phyloP scores from a whole-genome alignment of 2,797 vertebrate species.

The Peromyscus attwateri region DNA sequence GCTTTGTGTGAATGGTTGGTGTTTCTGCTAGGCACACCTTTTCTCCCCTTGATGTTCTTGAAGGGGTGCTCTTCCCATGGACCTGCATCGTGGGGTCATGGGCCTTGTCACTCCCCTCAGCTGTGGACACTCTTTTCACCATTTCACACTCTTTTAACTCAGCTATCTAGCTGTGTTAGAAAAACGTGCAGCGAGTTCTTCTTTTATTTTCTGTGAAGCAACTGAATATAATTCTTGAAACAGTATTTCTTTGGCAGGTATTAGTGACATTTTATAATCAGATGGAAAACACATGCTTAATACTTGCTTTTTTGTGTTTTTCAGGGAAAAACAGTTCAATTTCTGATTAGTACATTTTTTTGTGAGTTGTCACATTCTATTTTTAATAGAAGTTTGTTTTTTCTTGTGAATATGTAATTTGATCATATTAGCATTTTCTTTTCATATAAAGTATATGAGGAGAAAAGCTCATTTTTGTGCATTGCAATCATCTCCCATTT shows the following conservation, averaged over 20 bases:
- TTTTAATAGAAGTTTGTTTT: conserved; percentile 61
- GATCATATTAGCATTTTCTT: conserved; percentile 48
- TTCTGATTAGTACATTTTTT: conserved; percentile 50
- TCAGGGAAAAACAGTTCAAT: neutral
- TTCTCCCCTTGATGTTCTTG: conserved; percentile 1
- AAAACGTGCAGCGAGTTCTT: neutral
- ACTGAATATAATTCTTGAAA: conserved; percentile 48
- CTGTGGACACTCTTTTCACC: conserved; percentile 7
- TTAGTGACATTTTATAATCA: conserved; percentile 71
- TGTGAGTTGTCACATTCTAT: conserved; percentile 40
- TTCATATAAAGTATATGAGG: neutral
- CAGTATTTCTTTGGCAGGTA: conserved; percentile 63
- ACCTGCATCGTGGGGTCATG: conserved; percentile 15
- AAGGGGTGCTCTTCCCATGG: neutral
- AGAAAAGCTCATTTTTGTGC: conserved; percentile 28
- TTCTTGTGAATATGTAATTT: conserved; percentile 10
- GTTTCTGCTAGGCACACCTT: conserved; percentile 33
- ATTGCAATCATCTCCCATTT: conserved; percentile 63
- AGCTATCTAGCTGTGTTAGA: neutral
- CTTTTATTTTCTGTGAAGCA: neutral
- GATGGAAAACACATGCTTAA: conserved; percentile 55
- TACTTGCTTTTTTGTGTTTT: conserved; percentile 65
- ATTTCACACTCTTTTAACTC: conserved; percentile 54
- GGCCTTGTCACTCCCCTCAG: conserved; percentile 35
- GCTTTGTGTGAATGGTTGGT: neutral